These are phyloP conservation scores for Heliconius sara DNA, from an alignment of 2,888 invertebrate genomes.

Conservation along the genomic window DNA sequence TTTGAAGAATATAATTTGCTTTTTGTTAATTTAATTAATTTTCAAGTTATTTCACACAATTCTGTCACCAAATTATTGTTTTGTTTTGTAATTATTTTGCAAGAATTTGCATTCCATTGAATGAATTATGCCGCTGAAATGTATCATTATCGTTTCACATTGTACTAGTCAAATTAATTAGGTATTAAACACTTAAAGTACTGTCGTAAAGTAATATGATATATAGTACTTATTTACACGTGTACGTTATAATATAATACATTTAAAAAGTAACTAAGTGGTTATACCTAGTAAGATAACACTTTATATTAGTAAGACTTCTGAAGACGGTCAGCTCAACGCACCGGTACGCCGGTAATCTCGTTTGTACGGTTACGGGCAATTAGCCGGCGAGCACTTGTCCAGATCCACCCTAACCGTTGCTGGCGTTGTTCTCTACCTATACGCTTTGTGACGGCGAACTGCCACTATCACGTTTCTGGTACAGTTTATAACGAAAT, in stretches of 20 bases:
- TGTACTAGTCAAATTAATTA: neutral
- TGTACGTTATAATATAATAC: neutral
- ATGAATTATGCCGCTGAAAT: neutral
- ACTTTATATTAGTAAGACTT: slow-evolving; percentile 23
- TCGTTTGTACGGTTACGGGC: slow-evolving; percentile 70
- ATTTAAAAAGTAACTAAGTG: slow-evolving; percentile 5
- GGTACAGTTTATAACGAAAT: neutral
- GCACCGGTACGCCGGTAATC: slow-evolving; percentile 58
- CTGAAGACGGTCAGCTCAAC: slow-evolving; percentile 34
- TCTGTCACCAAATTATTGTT: slow-evolving; percentile 48
- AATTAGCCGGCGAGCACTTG: slow-evolving; percentile 65
- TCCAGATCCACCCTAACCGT: slow-evolving; percentile 41
- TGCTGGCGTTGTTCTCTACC: slow-evolving; percentile 31
- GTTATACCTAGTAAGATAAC: slow-evolving; percentile 13
- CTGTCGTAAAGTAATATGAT: neutral
- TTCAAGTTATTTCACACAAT: slow-evolving; percentile 57
- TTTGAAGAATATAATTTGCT: slow-evolving; percentile 67
- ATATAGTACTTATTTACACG: neutral
- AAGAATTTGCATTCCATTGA: neutral
- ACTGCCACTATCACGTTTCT: slow-evolving; percentile 4
- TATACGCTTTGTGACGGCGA: neutral
- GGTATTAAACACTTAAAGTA: neutral
- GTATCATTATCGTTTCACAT: neutral
- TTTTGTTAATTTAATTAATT: slow-evolving; percentile 68
- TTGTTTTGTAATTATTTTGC: slow-evolving; percentile 10